Conservation (phyloP, 2,113 vertebrate genomes). For the Grantiella picta region DNA sequence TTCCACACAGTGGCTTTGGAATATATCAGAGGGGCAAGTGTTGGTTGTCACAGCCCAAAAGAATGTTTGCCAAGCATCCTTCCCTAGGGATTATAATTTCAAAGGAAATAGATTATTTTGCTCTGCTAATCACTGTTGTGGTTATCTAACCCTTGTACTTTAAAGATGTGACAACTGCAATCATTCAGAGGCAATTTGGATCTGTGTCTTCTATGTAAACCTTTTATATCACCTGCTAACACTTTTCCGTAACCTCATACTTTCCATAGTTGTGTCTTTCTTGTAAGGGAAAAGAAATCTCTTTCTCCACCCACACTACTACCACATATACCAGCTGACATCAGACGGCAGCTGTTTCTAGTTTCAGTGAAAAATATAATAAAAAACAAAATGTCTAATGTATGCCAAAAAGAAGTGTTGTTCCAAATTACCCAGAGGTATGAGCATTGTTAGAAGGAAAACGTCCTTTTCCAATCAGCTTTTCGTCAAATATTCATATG, state of each 20-base stretch:
- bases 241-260: conserved; percentile 21
- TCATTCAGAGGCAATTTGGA: conserved; percentile 2
- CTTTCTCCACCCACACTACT: conserved; percentile 33
- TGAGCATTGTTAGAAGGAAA: conserved; percentile 31
- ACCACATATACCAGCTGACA: conserved; percentile 46
- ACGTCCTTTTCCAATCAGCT: conserved; percentile 22
- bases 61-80: not conserved
- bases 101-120: not conserved
- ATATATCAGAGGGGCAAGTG: not conserved
- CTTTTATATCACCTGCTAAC: conserved; percentile 59
- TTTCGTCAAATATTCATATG: not conserved
- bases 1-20: not conserved
- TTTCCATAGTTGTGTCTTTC: conserved; percentile 48
- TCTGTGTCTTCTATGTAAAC: not conserved
- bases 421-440: conserved; percentile 50
- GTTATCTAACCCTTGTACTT: conserved; percentile 16
- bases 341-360: conserved; percentile 50
- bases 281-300: conserved; percentile 43
- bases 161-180: not conserved
- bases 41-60: not conserved
- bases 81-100: not conserved
- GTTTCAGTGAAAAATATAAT: conserved; percentile 58
- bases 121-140: not conserved
- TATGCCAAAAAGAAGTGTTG: not conserved
- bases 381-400: conserved; percentile 20